Evolutionary conservation across 2,888 invertebrate genomes (phyloP), one percentile per base, ranked within the genome.

Genomic region (Lottia gigantea): DNA sequence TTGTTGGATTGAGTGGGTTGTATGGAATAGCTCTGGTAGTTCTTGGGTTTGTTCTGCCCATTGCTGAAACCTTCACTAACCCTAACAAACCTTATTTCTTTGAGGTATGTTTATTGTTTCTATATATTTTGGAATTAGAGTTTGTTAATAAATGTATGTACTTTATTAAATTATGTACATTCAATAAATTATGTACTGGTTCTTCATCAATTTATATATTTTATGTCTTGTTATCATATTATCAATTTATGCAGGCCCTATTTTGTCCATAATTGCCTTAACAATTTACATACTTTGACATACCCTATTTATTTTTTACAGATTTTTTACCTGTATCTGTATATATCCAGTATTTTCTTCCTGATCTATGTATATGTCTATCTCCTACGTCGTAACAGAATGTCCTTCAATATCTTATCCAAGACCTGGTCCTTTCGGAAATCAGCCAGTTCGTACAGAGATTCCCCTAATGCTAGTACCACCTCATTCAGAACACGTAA

Each of bases 311-410:
- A n/a, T 31, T 40, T n/a, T 15, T 65, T 65, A 26, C 75, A 79
- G 80, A 71, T 72, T 0, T 80, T 76, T 68, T 80, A 80, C 69
- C 67, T 80, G 31, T 80, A 78, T 71, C 75, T 79, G 71, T 80
- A 78, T 62, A 49, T 65, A 4, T 64, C 73, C 49, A 77, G 78
- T 63, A 65, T 77, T 23, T 45, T 71, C 16, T 80, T 80, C 72
- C 72, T 80, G 40, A 25, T 74, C 63, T 80, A 79, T 46, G 75
- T 80, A 14, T 78, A 80, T 67, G 67, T 69, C 15, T 79, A 73
- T 62, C 75, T 80, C 16, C 65, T 80, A 62, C 69, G 79, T 26
- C 62, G 55, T 49, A 71, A 73, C 45, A 62, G 45, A 25, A 46
- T 25, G 25, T 49, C 31, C 1, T 62, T 23, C 15, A 46, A 61